Base-by-base conservation (phyloP, 1,140 invertebrate genomes). In the Heterodera carotae region DNA sequence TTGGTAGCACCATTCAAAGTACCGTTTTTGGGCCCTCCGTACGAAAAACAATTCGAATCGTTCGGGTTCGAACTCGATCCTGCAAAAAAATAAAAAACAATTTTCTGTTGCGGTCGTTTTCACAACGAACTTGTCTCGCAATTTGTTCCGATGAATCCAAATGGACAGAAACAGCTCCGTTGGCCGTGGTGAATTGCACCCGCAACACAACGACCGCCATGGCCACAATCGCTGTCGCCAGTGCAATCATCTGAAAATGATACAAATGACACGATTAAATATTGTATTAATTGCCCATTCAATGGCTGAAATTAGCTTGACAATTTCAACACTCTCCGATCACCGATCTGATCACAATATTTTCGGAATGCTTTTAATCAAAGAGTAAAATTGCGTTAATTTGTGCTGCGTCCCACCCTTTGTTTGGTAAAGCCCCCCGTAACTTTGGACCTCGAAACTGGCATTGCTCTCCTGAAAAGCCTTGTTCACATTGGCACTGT, bases 401-500 rank as follows among this genome's bases (percentile, higher is more conserved):
- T 7, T 76, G 68, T 22, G 3, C 48, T 4, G 12, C 18, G 12
- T 18, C 48, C 48, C 2, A 0, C 22, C 48, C 12, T 0, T 18
- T 2, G 7, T 43, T 43, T 43, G 0, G 39, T 43, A 43, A 43
- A 43, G 39, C 39, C 7, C n/a, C n/a, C 39, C 39, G 39, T 43
- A 76, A 31, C 25, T 77, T n/a, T 15, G 25, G 10, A 84, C 83
- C 83, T 75, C 80, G 67, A 68, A 84, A 81, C 80, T 87, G 84
- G 75, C 85, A 86, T 6, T 69, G 69, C n/a, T 81, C 36, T 12
- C 85, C 85, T 1, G 81, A 80, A 69, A 76, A 84, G 48, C 77
- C 76, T 33, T 70, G 70, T 48, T 79, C 74, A 71, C 85, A 86
- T 34, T 75, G 43, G 76, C 85, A 86, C 7, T 48, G 66, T 12